Evolutionary conservation across 2,888 invertebrate species (phyloP).

Genomic region (Aleiodes leptofemur): DNA sequence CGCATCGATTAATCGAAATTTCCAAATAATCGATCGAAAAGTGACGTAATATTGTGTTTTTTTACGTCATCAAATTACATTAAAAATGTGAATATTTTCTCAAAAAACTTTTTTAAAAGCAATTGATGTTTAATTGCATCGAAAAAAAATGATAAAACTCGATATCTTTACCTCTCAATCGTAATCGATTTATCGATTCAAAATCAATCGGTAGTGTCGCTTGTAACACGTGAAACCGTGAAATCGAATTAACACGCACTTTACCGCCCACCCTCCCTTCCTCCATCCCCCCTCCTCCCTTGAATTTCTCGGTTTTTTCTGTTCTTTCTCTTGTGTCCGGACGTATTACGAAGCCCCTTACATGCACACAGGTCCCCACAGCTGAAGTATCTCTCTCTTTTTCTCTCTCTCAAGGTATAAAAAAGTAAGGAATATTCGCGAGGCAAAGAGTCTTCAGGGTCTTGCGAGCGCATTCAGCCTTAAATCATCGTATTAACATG

Average conservation of each 20-base stretch:
- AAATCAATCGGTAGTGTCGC: slow-evolving; percentile 33
- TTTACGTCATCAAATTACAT: no score
- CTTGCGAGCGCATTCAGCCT: slow-evolving; percentile 54
- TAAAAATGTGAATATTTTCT: no score
- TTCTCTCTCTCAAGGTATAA: slow-evolving; percentile 33
- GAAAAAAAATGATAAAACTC: no score
- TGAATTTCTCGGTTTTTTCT: slow-evolving; percentile 7
- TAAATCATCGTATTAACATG: slow-evolving; percentile 68
- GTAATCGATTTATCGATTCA: slow-evolving; percentile 43
- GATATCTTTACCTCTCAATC: slow-evolving; percentile 20
- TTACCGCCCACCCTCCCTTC: slow-evolving; percentile 5
- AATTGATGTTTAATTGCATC: no score
- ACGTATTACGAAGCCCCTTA: slow-evolving; percentile 45
- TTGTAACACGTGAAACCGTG: slow-evolving; percentile 45
- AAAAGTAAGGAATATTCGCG: slow-evolving; percentile 22
- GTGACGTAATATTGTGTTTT: no score
- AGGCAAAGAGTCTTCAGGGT: slow-evolving; percentile 31
- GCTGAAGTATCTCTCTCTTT: slow-evolving; percentile 34
- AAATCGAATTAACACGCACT: slow-evolving; percentile 51
- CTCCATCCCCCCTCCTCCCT: neutral
- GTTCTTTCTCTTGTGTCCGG: slow-evolving; percentile 33
- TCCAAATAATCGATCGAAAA: no score
- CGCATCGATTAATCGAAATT: no score
- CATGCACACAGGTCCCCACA: slow-evolving; percentile 2
- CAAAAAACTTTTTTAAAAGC: no score